phyloP scores from a whole-genome alignment of 2,888 invertebrate species.

The Gastrophysa polygoni region DNA sequence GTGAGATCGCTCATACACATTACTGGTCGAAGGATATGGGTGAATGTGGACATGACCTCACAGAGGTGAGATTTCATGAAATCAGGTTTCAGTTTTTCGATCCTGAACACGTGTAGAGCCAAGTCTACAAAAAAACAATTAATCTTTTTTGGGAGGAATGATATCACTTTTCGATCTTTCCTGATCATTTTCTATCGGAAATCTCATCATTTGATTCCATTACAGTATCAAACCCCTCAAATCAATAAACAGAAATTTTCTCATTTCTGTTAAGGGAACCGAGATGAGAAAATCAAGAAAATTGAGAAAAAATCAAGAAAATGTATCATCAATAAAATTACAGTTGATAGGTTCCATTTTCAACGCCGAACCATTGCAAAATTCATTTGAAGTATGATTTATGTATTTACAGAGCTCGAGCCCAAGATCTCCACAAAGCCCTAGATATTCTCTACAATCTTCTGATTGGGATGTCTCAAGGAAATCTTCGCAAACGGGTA shows the following conservation, averaged over 20 bases:
- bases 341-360: too few relatives aligned
- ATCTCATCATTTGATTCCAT: neutral
- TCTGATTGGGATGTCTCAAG: slow-evolving; percentile 64
- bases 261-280: too few relatives aligned
- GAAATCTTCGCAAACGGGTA: slow-evolving; percentile 72
- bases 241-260: neutral
- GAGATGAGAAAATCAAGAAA: too few relatives aligned
- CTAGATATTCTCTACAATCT: slow-evolving; percentile 63
- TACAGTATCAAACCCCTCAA: neutral
- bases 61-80: slow-evolving; percentile 49
- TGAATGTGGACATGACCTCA: slow-evolving; percentile 62
- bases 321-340: too few relatives aligned
- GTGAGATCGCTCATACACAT: slow-evolving; percentile 99
- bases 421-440: slow-evolving; percentile 71
- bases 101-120: too few relatives aligned
- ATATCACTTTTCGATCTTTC: neutral
- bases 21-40: slow-evolving; percentile 90
- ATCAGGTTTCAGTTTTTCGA: too few relatives aligned
- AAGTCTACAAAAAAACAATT: too few relatives aligned
- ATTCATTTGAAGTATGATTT: slow-evolving; percentile 46
- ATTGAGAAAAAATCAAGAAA: too few relatives aligned
- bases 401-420: slow-evolving; percentile 62
- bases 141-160: neutral
- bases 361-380: too few relatives aligned
- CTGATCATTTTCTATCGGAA: too few relatives aligned